Conservation (phyloP, 2,113 vertebrate species). For the Onychostoma macrolepis region DNA sequence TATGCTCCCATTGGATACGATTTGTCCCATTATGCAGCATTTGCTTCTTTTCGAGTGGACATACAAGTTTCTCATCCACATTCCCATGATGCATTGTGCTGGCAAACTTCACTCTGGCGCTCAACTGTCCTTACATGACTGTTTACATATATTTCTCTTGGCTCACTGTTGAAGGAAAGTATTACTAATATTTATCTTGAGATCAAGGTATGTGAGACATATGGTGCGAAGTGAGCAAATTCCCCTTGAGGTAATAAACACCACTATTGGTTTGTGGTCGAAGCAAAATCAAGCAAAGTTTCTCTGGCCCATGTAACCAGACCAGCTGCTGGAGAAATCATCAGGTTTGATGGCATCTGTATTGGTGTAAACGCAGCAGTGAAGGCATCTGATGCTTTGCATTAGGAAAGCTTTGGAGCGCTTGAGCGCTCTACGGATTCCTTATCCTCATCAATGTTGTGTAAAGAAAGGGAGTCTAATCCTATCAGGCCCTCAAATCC, state of each 20-base stretch:
- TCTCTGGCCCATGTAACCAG: background rate
- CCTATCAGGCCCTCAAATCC: constrained; percentile 76
- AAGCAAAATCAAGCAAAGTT: background rate
- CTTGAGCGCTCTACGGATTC: constrained; percentile 69
- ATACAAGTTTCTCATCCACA: background rate
- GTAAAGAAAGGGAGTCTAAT: constrained; percentile 78
- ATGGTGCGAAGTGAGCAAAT: constrained; percentile 10
- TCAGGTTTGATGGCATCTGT: constrained; percentile 11
- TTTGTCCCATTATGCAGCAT: background rate
- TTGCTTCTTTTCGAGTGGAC: background rate
- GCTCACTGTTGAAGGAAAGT: background rate
- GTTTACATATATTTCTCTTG: background rate
- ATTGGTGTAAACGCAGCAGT: background rate
- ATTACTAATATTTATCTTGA: constrained; percentile 35
- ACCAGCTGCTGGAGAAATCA: constrained; percentile 37
- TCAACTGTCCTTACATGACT: constrained; percentile 32
- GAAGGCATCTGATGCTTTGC: constrained; percentile 62
- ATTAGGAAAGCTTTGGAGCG: constrained; percentile 72
- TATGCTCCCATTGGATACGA: background rate
- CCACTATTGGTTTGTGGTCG: constrained; percentile 16
- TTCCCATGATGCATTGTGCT: background rate
- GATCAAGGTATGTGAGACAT: constrained; percentile 17
- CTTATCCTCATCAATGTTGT: constrained; percentile 78
- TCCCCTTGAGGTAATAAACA: constrained; percentile 28
- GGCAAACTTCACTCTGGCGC: background rate